Base-by-base conservation (phyloP, 1,140 invertebrate species). In the Eumaeus atala region DNA sequence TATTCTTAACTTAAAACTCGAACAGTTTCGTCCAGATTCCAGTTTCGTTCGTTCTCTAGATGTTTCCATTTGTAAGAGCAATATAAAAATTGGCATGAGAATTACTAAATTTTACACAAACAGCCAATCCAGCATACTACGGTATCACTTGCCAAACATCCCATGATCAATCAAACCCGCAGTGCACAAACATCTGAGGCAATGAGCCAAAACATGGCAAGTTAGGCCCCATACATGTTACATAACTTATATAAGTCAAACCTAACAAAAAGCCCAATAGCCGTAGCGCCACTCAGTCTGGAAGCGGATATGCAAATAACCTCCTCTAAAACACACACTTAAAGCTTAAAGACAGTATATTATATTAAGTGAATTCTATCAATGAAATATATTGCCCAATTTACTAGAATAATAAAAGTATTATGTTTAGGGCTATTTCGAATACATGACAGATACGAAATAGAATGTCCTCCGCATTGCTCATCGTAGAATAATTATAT, bases 101-200 rank as follows among this genome's bases (percentile, higher is more conserved):
- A 6, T 28, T 6, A 28, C 21, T 2, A 6, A 28, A 28, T 28
- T 2, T 6, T 28, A 16, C 17, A 44, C 40, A 44, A 44, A 9
- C 4, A 44, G 9, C 40, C 12, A 44, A 44, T 44, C 12, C 16
- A 44, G 14, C 12, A 44, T 44, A 14, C 16, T 14, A 16, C 14
- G 40, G 40, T 44, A 44, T 44, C 40, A 44, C 40, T 44, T 44
- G 40, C 40, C 40, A 53, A 40, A 28, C 21, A 50, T 50, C 35
- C 28, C 33, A 34, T 53, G 51, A 40, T 33, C 38, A 28, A 53
- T 53, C 51, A 53, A 37, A 14, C 28, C 18, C 38, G 51, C 51
- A 16, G 14, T 33, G 51, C 38, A 38, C 51, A 53, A 33, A 53
- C 33, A 18, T 53, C 33, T 42, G 51, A 53, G 52, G 52, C 56